Percentiles rank a stretch among this genome's conserved stretches.
Evolutionary conservation across 2,888 invertebrate genomes (phyloP).

Genomic region (Nomada ferruginata): DNA sequence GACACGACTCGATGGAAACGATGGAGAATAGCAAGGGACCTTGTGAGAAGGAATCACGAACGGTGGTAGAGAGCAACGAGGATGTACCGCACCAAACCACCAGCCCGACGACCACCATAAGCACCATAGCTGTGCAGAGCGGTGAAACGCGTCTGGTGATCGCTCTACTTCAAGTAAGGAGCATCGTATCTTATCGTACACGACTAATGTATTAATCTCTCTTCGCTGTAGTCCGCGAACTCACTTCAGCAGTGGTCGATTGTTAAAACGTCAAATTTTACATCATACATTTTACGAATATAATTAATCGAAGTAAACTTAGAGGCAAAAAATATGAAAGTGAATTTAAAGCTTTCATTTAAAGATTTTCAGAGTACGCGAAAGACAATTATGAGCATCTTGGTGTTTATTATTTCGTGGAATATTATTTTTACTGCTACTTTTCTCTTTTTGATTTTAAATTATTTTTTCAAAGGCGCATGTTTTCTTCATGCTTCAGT

Average conservation of each 20-base stretch:
- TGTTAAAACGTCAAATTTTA: neutral
- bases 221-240: too few species aligned
- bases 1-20: conserved; percentile 73
- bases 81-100: conserved; percentile 65
- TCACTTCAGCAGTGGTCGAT: neutral
- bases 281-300: too few species aligned
- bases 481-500: neutral
- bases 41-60: conserved; percentile 56
- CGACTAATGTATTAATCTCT: conserved; percentile 27
- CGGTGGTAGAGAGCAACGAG: conserved; percentile 58
- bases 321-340: too few species aligned
- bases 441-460: too few species aligned
- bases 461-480: too few species aligned
- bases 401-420: neutral
- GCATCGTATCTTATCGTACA: conserved; percentile 40
- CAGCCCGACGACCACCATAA: conserved; percentile 91
- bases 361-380: too few species aligned
- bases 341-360: too few species aligned
- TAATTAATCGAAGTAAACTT: too few species aligned
- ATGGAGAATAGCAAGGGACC: conserved; percentile 64
- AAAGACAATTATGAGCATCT: too few species aligned
- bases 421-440: neutral
- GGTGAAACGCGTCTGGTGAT: conserved; percentile 94
- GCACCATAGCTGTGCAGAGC: conserved; percentile 95
- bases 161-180: conserved; percentile 93